Evolutionary conservation across 2,797 vertebrate species (phyloP).

Genomic region (Anisognathus igniventris): DNA sequence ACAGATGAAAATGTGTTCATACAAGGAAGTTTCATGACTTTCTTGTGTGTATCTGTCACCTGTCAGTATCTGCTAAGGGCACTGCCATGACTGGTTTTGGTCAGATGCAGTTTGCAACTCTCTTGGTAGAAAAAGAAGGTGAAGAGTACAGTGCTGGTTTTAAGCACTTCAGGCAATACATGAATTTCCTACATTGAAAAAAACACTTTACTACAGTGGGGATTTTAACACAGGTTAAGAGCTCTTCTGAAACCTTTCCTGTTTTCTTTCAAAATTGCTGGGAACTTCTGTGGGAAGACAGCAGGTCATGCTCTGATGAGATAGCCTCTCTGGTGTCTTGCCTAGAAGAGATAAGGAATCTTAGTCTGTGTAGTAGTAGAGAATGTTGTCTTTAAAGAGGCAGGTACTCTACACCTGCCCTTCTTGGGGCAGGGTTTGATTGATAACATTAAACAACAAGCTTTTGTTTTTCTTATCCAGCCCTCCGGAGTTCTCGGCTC

Average conservation of each 20-base stretch:
- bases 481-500: accelerated
- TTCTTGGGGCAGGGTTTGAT: not conserved
- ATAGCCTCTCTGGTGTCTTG: not conserved
- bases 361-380: not conserved
- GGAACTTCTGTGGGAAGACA: not conserved
- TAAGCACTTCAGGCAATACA: not conserved
- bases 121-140: not conserved
- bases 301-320: not conserved
- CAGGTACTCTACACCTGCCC: not conserved
- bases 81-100: not conserved
- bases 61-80: not conserved
- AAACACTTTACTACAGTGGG: not conserved
- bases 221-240: not conserved
- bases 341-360: not conserved
- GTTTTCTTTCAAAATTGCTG: not conserved
- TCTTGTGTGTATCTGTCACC: not conserved
- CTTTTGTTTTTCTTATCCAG: not conserved
- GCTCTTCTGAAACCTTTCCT: not conserved
- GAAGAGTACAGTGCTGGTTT: not conserved
- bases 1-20: not conserved
- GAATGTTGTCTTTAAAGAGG: not conserved
- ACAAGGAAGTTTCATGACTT: not conserved
- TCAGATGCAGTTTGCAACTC: not conserved
- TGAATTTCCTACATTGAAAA: not conserved
- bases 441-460: not conserved